Percentiles rank a stretch among this genome's conserved stretches.
Evolutionary conservation across 2,888 invertebrate genomes (phyloP).

Genomic region (Ceratothoa steindachneri): DNA sequence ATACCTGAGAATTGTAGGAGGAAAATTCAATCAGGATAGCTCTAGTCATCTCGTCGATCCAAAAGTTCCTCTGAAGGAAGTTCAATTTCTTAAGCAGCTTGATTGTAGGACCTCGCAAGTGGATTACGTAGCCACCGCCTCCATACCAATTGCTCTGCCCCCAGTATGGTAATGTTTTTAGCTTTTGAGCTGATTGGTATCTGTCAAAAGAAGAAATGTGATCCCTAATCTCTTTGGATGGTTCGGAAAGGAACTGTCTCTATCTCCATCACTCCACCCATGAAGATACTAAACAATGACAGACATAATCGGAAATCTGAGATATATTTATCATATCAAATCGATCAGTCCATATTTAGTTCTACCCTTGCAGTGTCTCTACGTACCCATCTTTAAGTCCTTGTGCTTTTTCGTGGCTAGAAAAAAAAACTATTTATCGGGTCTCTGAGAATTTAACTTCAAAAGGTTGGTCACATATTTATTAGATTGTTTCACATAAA

Average conservation of each 20-base stretch:
- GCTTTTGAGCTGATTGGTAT: constrained; percentile 51
- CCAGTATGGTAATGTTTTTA: constrained; percentile 55
- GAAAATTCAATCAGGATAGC: constrained; percentile 59
- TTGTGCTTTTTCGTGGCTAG: too few relatives aligned
- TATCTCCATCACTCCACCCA: background rate
- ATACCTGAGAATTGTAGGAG: constrained; percentile 55
- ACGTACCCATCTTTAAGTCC: too few relatives aligned
- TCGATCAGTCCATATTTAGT: too few relatives aligned
- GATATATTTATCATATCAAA: too few relatives aligned
- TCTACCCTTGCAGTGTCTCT: too few relatives aligned
- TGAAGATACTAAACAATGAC: too few relatives aligned
- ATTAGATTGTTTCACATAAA: too few relatives aligned
- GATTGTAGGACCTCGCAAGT: constrained; percentile 49
- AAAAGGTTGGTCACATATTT: too few relatives aligned
- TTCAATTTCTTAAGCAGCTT: constrained; percentile 51
- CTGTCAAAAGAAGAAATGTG: too few relatives aligned
- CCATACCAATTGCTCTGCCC: constrained; percentile 54
- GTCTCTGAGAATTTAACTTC: too few relatives aligned
- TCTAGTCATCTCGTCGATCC: constrained; percentile 57
- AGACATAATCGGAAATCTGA: too few relatives aligned
- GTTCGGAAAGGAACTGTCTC: background rate
- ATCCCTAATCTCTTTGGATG: background rate
- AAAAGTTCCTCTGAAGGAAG: constrained; percentile 52
- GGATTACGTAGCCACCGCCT: constrained; percentile 56
- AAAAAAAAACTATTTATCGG: too few relatives aligned